Evolutionary conservation across 2,888 invertebrate genomes (phyloP), one percentile per base, ranked within the genome.

Genomic region (Agonopterix heracliana): DNA sequence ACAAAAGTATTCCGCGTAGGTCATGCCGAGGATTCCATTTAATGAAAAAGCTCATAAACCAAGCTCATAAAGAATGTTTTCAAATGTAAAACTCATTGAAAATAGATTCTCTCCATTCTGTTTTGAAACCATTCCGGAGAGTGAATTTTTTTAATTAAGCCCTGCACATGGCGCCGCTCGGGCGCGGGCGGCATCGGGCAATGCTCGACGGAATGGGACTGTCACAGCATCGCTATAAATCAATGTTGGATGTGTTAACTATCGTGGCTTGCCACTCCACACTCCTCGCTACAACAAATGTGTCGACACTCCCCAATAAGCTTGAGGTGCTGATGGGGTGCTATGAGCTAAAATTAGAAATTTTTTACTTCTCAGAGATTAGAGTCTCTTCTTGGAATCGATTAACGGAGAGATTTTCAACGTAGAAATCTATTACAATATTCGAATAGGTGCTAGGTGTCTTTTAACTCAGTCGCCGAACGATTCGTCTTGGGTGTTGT

Each of bases 271-370:
- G 65, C 69, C 57, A 54, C 26, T 65, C 68, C 65, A 66, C 56
- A 11, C 26, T 26, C 26, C 7, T 5, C 26, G 26, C 26, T 26
- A 26, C 59, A 68, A 79, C 84, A 74, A 82, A 83, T 79, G 77
- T 81, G 83, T 82, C 76, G 78, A 81, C 85, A 74, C 72, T 66
- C 62, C 59, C 68, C 68, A 72, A 74, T 75, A 72, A 69, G 67
- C 67, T 59, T 56, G 57, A 60, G 64, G 63, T 57, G 64, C 60
- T 61, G 68, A 75, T 69, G 66, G 71, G 72, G 67, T 64, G 69
- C 55, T 46, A 46, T 41, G 47, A 26, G 49, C 51, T 54, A 56
- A 56, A 55, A 49, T 57, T 60, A 55, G 54, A 55, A 44, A 44
- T 51, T 57, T 54, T 57, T 55, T 52, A 48, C 10, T 38, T 38